Base-by-base conservation (phyloP, 2,888 invertebrate species). In the Linnaemya vulpina region DNA sequence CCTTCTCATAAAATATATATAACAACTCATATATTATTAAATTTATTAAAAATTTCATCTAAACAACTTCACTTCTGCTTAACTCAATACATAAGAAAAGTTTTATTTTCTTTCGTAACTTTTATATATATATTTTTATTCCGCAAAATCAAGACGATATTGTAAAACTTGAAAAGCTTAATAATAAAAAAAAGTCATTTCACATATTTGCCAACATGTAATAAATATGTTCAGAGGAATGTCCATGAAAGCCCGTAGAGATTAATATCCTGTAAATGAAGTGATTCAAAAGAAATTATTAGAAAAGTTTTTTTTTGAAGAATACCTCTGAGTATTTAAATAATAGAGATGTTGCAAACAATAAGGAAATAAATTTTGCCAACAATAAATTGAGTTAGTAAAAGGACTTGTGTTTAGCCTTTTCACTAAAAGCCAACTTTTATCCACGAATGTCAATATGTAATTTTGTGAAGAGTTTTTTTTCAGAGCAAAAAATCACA, bases 311-410 rank as follows among this genome's bases (percentile, higher is more conserved):
- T 38, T 20, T 62, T 63, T 60, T 25, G 30, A 67, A 75, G 43
- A 85, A 79, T 85, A 79, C 85, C 82, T 65, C 65, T 9, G 85
- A 82, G 85, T 85, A 85, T 85, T 85, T 82, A 85, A 85, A 85
- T 85, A 85, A 85, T 85, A 85, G 51, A 82, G 51, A 82, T 74
- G 70, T 78, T 40, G 63, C 46, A 40, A 70, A 40, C 51, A 9
- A 74, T 40, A 65, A 67, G 43, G 51, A 73, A 65, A 30, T 20
- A 51, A 49, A 10, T 25, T 38, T 51, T 60, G 40, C 4, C 20
- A 82, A 75, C 82, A 67, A 71, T 71, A 85, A 82, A 78, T 85
- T 82, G 67, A 82, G 75, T 85, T 85, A 79, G 67, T 65, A 70
- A 73, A 77, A 53, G 35, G 25, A 70, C 53, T 38, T 76, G 22